Evolutionary conservation across 2,888 invertebrate genomes (phyloP).

Genomic region (Elmis aenea): DNA sequence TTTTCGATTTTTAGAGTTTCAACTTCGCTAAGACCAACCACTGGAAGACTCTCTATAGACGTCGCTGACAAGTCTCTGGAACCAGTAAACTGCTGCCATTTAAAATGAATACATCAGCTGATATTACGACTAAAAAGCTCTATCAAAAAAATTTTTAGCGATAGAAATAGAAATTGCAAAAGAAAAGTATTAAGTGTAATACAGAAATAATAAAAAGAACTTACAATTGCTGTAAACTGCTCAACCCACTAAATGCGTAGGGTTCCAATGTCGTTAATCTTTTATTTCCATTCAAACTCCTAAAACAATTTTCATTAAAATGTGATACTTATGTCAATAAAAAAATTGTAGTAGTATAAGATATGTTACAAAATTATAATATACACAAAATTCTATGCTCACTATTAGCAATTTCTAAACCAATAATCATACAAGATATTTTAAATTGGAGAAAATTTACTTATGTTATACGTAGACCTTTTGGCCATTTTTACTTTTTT

Average conservation of each 20-base stretch:
- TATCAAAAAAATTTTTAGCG: too few relatives aligned
- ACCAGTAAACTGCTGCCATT: conserved; percentile 37
- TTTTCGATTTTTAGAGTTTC: conserved; percentile 68
- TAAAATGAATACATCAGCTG: conserved; percentile 21
- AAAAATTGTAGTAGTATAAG: too few relatives aligned
- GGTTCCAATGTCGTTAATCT: conserved; percentile 57
- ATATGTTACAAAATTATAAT: too few relatives aligned
- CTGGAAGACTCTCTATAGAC: conserved; percentile 67
- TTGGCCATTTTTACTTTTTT: too few relatives aligned
- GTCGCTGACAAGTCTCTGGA: conserved; percentile 78
- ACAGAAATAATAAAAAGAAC: conserved; percentile 37
- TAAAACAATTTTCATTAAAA: conserved; percentile 43
- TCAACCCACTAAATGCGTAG: conserved; percentile 64
- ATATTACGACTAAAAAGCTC: too few relatives aligned
- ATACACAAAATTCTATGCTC: too few relatives aligned
- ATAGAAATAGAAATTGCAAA: neutral
- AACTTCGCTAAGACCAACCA: conserved; percentile 64
- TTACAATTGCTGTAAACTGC: conserved; percentile 67
- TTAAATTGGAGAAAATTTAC: too few relatives aligned
- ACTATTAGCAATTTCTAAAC: too few relatives aligned
- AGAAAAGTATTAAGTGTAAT: neutral
- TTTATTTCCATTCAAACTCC: conserved; percentile 70
- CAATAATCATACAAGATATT: too few relatives aligned
- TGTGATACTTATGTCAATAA: too few relatives aligned
- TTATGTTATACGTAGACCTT: too few relatives aligned